Evolutionary conservation across 2,113 vertebrate genomes (phyloP), one percentile per base, ranked within the genome.

Genomic region (Donacobius atricapilla): DNA sequence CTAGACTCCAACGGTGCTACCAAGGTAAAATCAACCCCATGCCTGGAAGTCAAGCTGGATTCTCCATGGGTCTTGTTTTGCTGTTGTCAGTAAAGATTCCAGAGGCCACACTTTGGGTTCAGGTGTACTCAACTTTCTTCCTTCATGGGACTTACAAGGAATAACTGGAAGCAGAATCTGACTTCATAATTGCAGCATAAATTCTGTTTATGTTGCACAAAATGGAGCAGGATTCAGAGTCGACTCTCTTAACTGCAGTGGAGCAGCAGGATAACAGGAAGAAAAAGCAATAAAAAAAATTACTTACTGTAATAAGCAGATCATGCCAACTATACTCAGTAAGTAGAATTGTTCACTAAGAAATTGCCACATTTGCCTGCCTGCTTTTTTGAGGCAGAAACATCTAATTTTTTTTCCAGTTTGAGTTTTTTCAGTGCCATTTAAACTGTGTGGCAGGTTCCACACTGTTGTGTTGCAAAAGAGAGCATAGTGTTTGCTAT

Each of bases 131-230:
- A 42, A 56, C 58, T 88, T 88, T 54, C 30, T 89, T 91, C 51
- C 35, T 90, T 89, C 80, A 21, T 72, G 54, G 68, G 76, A 94
- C 9, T 75, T 84, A 56, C 37, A 66, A 83, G 63, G n/a, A 85
- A 76, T 72, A 66, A 80, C 87, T 80, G 61, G 58, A 95, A 68
- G 82, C 70, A 78, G 63, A 93, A 92, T 93, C 85, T 90, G 70
- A 83, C 87, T 94, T 91, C 12, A 54, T 81, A 97, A 94, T 81
- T 94, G 77, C 60, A 71, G 69, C 65, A 94, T 96, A 94, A 95
- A 95, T 96, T 95, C 87, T 86, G 78, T 95, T 96, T 95, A 91
- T 94, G 78, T 31, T 94, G 58, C 68, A 72, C 71, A 88, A 93
- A 95, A 88, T 77, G 63, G 64, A 94, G 68, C 50, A 83, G 27